phyloP scores from a whole-genome alignment of 2,888 invertebrate genomes.

The Punctoribates punctum region DNA sequence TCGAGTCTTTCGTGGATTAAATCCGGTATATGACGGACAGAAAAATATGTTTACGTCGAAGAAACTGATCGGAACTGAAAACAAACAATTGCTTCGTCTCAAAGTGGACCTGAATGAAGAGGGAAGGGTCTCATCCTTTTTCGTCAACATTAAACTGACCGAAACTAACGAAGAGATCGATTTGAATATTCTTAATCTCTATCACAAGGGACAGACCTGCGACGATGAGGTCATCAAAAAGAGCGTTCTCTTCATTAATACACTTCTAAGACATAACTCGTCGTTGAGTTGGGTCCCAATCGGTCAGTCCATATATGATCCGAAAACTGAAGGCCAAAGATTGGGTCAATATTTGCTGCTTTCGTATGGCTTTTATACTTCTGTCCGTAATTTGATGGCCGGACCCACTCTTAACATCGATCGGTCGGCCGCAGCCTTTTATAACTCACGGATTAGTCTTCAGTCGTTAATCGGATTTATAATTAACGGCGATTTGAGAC shows the following conservation, averaged over 20 bases:
- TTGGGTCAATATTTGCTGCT: background rate
- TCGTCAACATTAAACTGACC: background rate
- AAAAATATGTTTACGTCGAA: conserved; percentile 32
- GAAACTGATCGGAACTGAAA: background rate
- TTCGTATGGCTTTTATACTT: background rate
- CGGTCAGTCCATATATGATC: conserved; percentile 33
- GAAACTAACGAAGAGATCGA: background rate
- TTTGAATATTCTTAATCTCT: conserved; percentile 13
- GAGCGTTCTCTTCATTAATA: conserved; percentile 18
- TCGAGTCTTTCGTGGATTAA: conserved; percentile 17
- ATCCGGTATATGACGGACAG: conserved; percentile 37
- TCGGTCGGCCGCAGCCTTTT: conserved; percentile 24
- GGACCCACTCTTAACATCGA: conserved; percentile 25
- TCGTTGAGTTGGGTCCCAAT: background rate
- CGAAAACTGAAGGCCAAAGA: background rate
- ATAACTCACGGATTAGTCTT: background rate
- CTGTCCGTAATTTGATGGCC: conserved; percentile 32
- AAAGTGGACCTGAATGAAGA: background rate
- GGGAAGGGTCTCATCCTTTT: background rate
- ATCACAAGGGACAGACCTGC: background rate
- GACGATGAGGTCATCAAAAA: conserved; percentile 7
- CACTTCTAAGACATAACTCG: conserved; percentile 23
- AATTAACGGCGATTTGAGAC: background rate
- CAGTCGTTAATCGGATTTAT: background rate
- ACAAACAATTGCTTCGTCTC: background rate